A percentile compares a stretch with the other conserved stretches of the same genome.
Conservation (phyloP, 2,113 vertebrate genomes). For the Macquaria australasica region DNA sequence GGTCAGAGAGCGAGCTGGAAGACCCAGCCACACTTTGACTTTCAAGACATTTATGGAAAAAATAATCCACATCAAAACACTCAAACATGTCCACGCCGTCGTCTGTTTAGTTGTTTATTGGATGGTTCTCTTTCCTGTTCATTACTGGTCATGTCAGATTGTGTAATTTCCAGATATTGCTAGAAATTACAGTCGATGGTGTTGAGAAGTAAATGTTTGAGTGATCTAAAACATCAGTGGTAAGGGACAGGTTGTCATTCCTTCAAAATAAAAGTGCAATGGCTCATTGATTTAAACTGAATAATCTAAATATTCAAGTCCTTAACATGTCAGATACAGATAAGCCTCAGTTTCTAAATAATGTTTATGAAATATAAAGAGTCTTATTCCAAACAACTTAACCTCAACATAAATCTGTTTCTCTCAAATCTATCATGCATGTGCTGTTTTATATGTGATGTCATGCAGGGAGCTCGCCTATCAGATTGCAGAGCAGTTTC, state of each 20-base stretch:
- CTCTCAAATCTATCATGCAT: neutral
- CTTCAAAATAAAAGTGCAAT: neutral
- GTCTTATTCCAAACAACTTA: neutral
- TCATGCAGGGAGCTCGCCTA: slow-evolving; percentile 92
- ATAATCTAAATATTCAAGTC: neutral
- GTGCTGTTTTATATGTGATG: slow-evolving; percentile 23
- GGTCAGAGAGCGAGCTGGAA: slow-evolving; percentile 77
- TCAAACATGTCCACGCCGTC: neutral
- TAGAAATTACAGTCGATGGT: neutral
- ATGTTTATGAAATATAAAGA: neutral
- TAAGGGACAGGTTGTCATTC: neutral
- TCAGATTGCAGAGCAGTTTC: slow-evolving; percentile 97
- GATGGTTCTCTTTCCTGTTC: neutral
- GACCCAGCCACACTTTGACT: neutral
- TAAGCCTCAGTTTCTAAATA: neutral
- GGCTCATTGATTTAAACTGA: neutral
- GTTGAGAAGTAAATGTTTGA: neutral
- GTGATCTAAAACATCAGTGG: neutral
- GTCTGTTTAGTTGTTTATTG: too few species aligned
- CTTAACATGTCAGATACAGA: neutral
- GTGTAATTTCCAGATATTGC: neutral
- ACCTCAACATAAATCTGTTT: neutral
- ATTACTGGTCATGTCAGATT: too few species aligned
- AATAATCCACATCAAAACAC: neutral
- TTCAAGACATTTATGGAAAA: neutral